These are phyloP conservation scores for Gryon sp. DNA, from an alignment of 1,140 invertebrate genomes.

Conservation along the genomic window DNA sequence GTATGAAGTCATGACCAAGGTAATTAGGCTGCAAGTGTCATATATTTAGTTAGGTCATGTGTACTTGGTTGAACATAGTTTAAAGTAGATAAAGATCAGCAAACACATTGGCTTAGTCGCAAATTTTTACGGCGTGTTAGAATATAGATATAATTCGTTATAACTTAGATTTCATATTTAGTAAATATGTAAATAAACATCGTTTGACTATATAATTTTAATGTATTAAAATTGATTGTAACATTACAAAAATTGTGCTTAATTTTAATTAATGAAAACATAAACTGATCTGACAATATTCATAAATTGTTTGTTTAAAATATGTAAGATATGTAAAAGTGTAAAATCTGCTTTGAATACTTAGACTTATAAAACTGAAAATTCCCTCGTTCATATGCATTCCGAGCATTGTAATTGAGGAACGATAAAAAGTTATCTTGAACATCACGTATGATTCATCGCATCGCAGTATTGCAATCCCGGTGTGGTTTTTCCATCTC, in stretches of 20 bases:
- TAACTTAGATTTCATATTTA: too few relatives aligned
- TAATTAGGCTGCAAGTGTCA: constrained; percentile 25
- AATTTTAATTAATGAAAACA: too few relatives aligned
- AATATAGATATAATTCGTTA: too few relatives aligned
- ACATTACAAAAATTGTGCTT: too few relatives aligned
- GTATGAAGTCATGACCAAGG: not conserved
- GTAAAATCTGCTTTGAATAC: too few relatives aligned
- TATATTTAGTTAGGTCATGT: not conserved
- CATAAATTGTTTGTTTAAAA: too few relatives aligned
- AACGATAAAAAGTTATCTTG: constrained; percentile 36
- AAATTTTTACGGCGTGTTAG: too few relatives aligned
- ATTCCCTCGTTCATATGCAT: not conserved
- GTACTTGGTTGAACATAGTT: not conserved
- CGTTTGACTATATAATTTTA: too few relatives aligned
- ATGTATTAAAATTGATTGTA: too few relatives aligned
- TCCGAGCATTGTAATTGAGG: constrained; percentile 5
- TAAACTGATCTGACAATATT: too few relatives aligned
- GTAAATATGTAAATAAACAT: too few relatives aligned
- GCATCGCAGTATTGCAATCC: constrained; percentile 2
- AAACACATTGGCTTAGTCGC: not conserved
- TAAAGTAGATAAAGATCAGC: not conserved
- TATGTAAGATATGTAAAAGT: too few relatives aligned
- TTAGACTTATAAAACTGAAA: not conserved
- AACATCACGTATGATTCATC: constrained; percentile 25
- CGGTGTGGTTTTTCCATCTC: constrained; percentile 3